Conservation (phyloP, 53 echinoderm and acorn worm genomes). For the Henricia sp. region DNA sequence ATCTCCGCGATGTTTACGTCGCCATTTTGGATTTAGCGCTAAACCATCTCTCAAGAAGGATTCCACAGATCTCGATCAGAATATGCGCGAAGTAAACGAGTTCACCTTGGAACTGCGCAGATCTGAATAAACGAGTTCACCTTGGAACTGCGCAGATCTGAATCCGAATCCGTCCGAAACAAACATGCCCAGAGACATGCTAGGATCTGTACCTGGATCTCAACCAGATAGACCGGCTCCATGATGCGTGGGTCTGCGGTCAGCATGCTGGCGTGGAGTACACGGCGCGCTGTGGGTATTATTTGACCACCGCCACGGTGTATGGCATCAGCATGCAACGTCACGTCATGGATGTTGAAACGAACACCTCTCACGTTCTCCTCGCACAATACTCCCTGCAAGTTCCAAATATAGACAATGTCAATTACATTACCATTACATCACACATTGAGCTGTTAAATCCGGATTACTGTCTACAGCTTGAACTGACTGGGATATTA, state of each 20-base stretch:
- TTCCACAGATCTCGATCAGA: no score
- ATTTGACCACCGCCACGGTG: slow-evolving; percentile 99
- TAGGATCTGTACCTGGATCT: slow-evolving; percentile 80
- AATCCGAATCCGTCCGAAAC: neutral
- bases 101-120: no score
- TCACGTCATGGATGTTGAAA: slow-evolving; percentile 96
- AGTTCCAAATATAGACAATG: neutral
- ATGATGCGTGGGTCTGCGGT: slow-evolving; percentile 79
- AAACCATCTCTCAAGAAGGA: no score
- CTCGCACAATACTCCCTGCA: slow-evolving; percentile 87
- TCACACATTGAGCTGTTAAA: neutral
- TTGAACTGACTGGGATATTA: neutral
- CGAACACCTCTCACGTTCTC: slow-evolving; percentile 88
- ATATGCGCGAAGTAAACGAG: no score
- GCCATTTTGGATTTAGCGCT: no score
- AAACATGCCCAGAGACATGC: neutral
- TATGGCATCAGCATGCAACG: slow-evolving; percentile 95
- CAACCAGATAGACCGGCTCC: slow-evolving; percentile 94
- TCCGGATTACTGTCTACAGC: no score
- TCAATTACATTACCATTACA: neutral
- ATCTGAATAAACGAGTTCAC: no score
- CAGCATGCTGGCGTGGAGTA: slow-evolving; percentile 86
- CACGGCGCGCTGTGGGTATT: slow-evolving; percentile 92
- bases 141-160: no score
- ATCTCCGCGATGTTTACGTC: no score